Conservation (phyloP, 2,797 vertebrate genomes). For the Decapterus maruadsi region DNA sequence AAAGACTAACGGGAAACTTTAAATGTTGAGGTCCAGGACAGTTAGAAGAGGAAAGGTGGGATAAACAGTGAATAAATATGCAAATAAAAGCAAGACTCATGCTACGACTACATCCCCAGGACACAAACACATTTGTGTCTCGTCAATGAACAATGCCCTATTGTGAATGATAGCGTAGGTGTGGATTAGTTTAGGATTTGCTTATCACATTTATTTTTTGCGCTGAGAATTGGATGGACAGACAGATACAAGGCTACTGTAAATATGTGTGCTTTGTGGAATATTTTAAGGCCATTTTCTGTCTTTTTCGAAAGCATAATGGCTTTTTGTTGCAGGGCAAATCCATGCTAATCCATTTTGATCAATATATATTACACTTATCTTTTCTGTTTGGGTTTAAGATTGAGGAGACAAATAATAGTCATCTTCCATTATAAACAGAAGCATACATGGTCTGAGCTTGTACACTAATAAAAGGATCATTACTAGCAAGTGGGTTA, state of each 20-base stretch:
- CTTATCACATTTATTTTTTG: constrained; percentile 45
- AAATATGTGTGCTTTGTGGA: constrained; percentile 43
- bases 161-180: constrained; percentile 70
- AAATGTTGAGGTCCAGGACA: constrained; percentile 35
- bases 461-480: constrained; percentile 66
- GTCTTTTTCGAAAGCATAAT: constrained; percentile 8
- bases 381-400: constrained; percentile 31
- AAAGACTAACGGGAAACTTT: constrained; percentile 54
- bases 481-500: constrained; percentile 70
- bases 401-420: constrained; percentile 37
- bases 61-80: constrained; percentile 47
- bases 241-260: constrained; percentile 41
- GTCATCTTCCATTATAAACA: constrained; percentile 27
- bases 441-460: constrained; percentile 20
- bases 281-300: constrained; percentile 27
- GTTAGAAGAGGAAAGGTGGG: constrained; percentile 13
- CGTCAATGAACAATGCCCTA: constrained; percentile 68
- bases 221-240: constrained; percentile 48
- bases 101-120: constrained; percentile 36
- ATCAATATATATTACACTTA: constrained; percentile 37
- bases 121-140: constrained; percentile 68
- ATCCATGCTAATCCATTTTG: constrained; percentile 42
- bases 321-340: constrained; percentile 25
- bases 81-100: constrained; percentile 49
- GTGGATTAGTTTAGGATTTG: constrained; percentile 75